Conservation (phyloP, 2,113 vertebrate genomes). For the Channa maculata region DNA sequence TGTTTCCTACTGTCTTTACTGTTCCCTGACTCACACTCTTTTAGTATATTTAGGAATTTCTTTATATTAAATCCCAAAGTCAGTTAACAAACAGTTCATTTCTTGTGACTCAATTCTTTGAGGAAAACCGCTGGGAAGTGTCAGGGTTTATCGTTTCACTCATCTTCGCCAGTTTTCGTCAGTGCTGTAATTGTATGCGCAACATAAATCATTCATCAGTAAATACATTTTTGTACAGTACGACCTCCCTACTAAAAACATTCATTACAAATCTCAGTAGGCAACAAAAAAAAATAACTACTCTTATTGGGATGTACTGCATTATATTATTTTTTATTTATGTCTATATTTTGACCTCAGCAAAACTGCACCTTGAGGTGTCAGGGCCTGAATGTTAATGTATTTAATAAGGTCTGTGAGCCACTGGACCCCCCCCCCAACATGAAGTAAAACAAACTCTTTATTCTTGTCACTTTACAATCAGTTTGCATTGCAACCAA, state of each 20-base stretch:
- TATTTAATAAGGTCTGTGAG: conserved; percentile 52
- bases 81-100: background rate
- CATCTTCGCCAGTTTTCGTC: background rate
- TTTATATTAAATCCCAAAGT: no score
- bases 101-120: background rate
- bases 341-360: conserved; percentile 14
- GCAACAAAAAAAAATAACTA: no score
- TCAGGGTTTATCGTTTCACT: background rate
- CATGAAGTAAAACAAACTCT: conserved; percentile 45
- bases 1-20: no score
- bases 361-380: conserved; percentile 21
- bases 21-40: no score
- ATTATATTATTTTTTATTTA: background rate
- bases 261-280: no score
- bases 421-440: conserved; percentile 32
- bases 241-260: no score
- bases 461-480: conserved; percentile 61
- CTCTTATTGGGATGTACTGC: no score
- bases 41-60: no score
- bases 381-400: conserved; percentile 45
- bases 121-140: background rate
- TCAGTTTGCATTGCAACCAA: conserved; percentile 47
- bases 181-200: background rate
- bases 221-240: no score
- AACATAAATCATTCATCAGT: no score